Evolutionary conservation across 2,113 vertebrate species (phyloP), one percentile per base, ranked within the genome.

Genomic region (Alectura lathami): DNA sequence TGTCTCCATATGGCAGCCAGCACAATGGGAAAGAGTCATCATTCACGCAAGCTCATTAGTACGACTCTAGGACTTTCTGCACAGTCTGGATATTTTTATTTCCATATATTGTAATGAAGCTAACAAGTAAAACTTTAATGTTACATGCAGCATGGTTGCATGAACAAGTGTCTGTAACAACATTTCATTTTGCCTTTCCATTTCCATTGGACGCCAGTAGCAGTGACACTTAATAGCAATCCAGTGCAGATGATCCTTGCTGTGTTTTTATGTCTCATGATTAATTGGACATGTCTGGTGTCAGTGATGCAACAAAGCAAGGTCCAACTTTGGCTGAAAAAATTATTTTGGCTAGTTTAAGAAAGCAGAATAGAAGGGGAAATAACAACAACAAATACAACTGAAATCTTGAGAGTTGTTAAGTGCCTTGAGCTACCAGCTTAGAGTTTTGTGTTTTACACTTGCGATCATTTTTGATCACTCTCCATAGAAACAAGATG

Each of bases 281-380:
- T 74, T 53, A 70, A 59, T 36, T 76, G 47, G 54, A 69, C 89
- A 73, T 11, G 45, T 51, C 68, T 83, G 38, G 42, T 57, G 70
- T 76, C 72, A 88, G 95, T 70, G 62, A 91, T 45, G 48, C 68
- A 88, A 81, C 75, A 95, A 80, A 96, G 94, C 42, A 8, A 82
- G 36, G 48, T 91, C 86, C 43, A 83, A 82, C 66, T 94, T 92
- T 95, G 92, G 79, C 79, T 89, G 84, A 90, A 93, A 96, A 92
- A 42, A 60, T 26, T 83, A 91, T 88, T 96, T 92, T 95, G 94
- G 67, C 89, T 96, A 96, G 84, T 83, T 91, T 83, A 94, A 95
- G 88, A 95, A 93, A 77, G 89, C 64, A 40, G 59, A 91, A 94
- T 60, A 94, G 59, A 87, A 69, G 76, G 94, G 62, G 45, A 89